phyloP scores from a whole-genome alignment of 2,888 invertebrate genomes.

The Campopleginae sp. region DNA sequence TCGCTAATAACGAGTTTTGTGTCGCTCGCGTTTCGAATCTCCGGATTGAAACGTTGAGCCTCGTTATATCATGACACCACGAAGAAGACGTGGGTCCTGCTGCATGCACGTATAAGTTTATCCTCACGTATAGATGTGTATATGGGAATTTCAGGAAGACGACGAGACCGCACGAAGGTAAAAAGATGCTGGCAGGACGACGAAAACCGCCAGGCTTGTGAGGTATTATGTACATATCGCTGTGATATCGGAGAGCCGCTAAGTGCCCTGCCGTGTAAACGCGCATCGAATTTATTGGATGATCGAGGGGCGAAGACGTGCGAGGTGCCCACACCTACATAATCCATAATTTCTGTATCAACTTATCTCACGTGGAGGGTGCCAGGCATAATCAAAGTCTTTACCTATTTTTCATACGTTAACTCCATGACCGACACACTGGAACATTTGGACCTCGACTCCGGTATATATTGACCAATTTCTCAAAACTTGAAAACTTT shows the following conservation, averaged over 20 bases:
- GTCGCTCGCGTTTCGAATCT: constrained; percentile 28
- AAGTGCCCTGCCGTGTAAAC: constrained; percentile 78
- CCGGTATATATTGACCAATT: neutral
- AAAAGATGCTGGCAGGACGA: constrained; percentile 40
- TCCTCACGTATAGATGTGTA: neutral
- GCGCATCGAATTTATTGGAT: constrained; percentile 77
- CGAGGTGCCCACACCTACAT: constrained; percentile 36
- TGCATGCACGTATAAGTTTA: constrained; percentile 3
- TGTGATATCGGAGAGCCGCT: constrained; percentile 67
- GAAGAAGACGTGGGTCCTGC: constrained; percentile 19
- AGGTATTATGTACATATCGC: constrained; percentile 60
- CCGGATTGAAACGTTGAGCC: constrained; percentile 62
- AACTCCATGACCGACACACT: neutral
- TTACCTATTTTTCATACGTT: neutral
- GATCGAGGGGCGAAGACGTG: constrained; percentile 63
- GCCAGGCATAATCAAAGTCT: neutral
- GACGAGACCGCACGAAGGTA: constrained; percentile 37
- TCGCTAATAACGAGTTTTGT: constrained; percentile 45
- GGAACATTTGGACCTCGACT: neutral
- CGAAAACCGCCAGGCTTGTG: constrained; percentile 40
- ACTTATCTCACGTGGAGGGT: constrained; percentile 11
- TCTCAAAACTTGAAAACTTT: neutral
- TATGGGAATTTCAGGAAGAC: constrained; percentile 17
- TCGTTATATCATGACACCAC: constrained; percentile 53
- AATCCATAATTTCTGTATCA: constrained; percentile 60